Evolutionary conservation across 2,888 invertebrate genomes (phyloP), one percentile per base, ranked within the genome.

Genomic region (Acronicta psi): DNA sequence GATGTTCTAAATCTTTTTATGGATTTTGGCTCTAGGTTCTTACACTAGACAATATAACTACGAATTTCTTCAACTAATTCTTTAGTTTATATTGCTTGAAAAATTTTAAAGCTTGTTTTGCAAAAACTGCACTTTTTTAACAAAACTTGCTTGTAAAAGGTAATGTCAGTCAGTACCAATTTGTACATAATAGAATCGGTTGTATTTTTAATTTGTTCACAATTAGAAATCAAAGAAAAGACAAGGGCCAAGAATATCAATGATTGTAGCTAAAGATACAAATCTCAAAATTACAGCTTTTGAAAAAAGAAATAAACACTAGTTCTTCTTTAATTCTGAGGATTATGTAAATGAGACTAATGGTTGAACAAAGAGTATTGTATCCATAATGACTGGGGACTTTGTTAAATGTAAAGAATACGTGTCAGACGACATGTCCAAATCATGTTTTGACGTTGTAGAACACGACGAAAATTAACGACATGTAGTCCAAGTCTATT

Each of bases 371-470:
- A 71, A 47, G 46, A 16, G 29, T 62, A 55, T 71, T 71, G 62
- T 71, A 25, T 7, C 49, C 31, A 34, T 38, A 38, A 41, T 44
- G 17, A 53, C 46, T 34, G 34, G 53, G 44, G 23, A 51, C 45
- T 43, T 59, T 55, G 34, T 57, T 20, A n/a, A 54, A 40, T 29
- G 2, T 18, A 0, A 54, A 63, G 57, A 62, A 64, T 63, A 25
- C 23, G 29, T 45, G 53, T 46, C 42, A 55, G 38, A 46, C 37
- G 11, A 56, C 44, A 46, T 59, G 49, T 56, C 41, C 55, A 40
- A 54, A 63, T 61, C 47, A 44, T 67, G 53, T 73, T 65, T 47
- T 64, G 73, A 59, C 62, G 49, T 50, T 58, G 40, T 38, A 41
- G 42, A 53, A 49, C 9, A 45, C 59, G 37, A 47, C 40, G 18